phyloP scores from a whole-genome alignment of 2,888 invertebrate species.

The Plagodis dolabraria region DNA sequence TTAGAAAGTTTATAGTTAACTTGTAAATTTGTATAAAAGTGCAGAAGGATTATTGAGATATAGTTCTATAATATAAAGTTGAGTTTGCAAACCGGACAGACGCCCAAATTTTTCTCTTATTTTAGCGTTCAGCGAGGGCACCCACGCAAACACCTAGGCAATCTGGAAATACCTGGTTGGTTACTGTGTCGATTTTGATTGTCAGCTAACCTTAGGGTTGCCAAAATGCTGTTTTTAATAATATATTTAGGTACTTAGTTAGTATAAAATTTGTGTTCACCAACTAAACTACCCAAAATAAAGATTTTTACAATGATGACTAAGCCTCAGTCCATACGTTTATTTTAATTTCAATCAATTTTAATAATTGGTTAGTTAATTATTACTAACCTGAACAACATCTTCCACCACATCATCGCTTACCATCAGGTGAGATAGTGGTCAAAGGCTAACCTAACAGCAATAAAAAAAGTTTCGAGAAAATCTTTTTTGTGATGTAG shows the following conservation, averaged over 20 bases:
- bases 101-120: conserved; percentile 19
- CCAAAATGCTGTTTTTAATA: neutral
- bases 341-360: too few species aligned
- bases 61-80: neutral
- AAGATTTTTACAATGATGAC: too few species aligned
- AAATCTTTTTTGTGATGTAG: too few species aligned
- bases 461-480: too few species aligned
- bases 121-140: conserved; percentile 16
- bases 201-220: conserved; percentile 1
- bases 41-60: neutral
- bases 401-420: too few species aligned
- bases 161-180: conserved; percentile 19
- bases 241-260: neutral
- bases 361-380: too few species aligned
- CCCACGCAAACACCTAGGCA: conserved; percentile 27
- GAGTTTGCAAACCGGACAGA: conserved; percentile 4
- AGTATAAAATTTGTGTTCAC: neutral
- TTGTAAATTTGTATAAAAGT: neutral
- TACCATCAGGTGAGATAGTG: too few species aligned
- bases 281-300: too few species aligned
- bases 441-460: too few species aligned
- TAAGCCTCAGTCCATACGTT: too few species aligned
- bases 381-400: too few species aligned
- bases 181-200: conserved; percentile 1
- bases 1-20: conserved; percentile 11